phyloP scores from a whole-genome alignment of 2,888 invertebrate genomes.

The Acanthosoma haemorrhoidale region DNA sequence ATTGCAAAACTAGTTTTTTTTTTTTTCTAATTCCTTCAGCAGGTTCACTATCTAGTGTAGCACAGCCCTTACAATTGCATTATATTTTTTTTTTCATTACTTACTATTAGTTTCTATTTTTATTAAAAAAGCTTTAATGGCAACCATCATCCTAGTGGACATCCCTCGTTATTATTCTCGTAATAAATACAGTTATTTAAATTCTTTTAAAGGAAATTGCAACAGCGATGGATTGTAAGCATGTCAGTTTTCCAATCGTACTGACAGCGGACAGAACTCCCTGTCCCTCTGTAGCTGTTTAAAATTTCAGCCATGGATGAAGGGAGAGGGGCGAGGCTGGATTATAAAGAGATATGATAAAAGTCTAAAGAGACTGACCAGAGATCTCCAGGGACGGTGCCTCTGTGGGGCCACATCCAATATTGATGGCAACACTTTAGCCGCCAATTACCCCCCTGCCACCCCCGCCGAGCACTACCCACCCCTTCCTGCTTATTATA shows the following conservation, averaged over 20 bases:
- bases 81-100: too few relatives aligned
- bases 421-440: constrained; percentile 38
- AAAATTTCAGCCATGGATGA: constrained; percentile 11
- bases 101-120: too few relatives aligned
- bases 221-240: too few relatives aligned
- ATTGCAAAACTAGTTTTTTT: too few relatives aligned
- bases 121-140: too few relatives aligned
- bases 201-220: too few relatives aligned
- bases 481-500: constrained; percentile 21
- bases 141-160: too few relatives aligned
- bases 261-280: neutral
- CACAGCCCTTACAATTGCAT: too few relatives aligned
- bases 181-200: too few relatives aligned
- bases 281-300: constrained; percentile 6
- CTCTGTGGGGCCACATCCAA: constrained; percentile 26
- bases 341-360: constrained; percentile 12
- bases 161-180: too few relatives aligned
- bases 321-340: neutral
- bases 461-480: constrained; percentile 21
- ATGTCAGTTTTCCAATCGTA: neutral
- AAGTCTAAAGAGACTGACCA: constrained; percentile 8
- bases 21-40: too few relatives aligned
- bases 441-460: constrained; percentile 19
- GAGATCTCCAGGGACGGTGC: neutral
- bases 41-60: too few relatives aligned